These are phyloP conservation scores for Nebria ingens DNA, from an alignment of 1,140 invertebrate species.

Conservation along the genomic window DNA sequence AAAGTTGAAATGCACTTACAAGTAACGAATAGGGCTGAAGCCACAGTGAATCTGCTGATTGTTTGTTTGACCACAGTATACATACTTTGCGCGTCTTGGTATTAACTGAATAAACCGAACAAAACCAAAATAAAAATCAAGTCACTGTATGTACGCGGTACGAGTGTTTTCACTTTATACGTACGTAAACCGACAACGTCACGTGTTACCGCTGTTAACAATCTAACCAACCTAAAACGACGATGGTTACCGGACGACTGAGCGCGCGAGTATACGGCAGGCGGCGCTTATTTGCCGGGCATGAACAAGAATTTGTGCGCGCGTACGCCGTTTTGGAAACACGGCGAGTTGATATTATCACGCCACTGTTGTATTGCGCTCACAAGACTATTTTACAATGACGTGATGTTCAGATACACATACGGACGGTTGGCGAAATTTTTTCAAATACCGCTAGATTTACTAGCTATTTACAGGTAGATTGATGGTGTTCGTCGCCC, in stretches of 20 bases:
- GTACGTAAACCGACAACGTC: constrained; percentile 12
- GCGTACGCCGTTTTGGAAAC: not conserved
- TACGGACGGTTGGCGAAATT: not conserved
- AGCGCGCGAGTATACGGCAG: not conserved
- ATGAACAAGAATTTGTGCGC: not conserved
- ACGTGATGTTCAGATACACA: not conserved
- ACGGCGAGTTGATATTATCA: not conserved
- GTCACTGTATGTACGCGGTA: not conserved
- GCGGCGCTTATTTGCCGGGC: not conserved
- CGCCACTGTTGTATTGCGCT: not conserved
- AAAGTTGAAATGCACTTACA: constrained; percentile 16
- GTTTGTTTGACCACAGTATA: constrained; percentile 27
- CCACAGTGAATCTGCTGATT: constrained; percentile 25
- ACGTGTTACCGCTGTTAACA: constrained; percentile 8
- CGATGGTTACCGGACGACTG: constrained; percentile 16
- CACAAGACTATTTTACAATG: not conserved
- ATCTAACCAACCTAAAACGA: constrained; percentile 18
- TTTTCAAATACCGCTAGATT: not conserved
- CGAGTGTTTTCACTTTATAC: constrained; percentile 19
- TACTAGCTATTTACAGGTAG: no score
- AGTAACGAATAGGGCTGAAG: constrained; percentile 26
- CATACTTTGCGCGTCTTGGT: constrained; percentile 20
- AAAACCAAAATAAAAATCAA: not conserved
- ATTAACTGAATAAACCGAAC: constrained; percentile 10
- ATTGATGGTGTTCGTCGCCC: no score